Base-by-base conservation (phyloP, 1,140 invertebrate genomes). In the Heliconius eleuchia region DNA sequence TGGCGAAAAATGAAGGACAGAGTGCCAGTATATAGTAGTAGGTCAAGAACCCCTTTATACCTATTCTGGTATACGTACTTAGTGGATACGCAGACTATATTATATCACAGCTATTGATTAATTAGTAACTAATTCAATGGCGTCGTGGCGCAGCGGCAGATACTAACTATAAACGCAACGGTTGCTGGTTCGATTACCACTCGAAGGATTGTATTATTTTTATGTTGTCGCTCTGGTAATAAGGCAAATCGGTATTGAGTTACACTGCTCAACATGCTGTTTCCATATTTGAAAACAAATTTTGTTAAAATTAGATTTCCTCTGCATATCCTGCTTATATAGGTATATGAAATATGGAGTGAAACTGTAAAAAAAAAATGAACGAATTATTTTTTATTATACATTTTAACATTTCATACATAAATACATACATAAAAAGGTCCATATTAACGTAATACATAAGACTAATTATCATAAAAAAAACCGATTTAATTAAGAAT, bases 401-500 rank as follows among this genome's bases (percentile, higher is more conserved):
- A 66, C 13, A 30, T 16, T 60, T 60, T 19, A 11, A 60, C 55
- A 23, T 60, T 60, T 23, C n/a, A 60, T 60, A 60, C 55, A 60
- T 57, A 57, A 7, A 57, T 66, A 27, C 60, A 66, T 57, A 66
- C 27, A 66, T 13, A 23, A 23, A 57, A 57, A 57, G 55, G 50
- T 60, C 19, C n/a, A 66, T 66, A 66, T 30, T 66, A 66, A 11
- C 60, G 27, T 75, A 66, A 75, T 42, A n/a, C 57, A 75, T 75
- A 55, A 66, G 30, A n/a, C 34, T 75, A 39, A 72, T 79, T 79
- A 75, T 75, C 42, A 60, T 76, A 57, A 76, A 60, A 42, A 80
- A 80, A 76, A 23, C 78, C 30, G 46, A 76, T 76, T 80, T 72
- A 80, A 80, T 76, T 80, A 76, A 66, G n/a, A 78, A 75, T 11